Percentiles rank a stretch among this genome's conserved stretches.
Conservation (phyloP, 2,113 vertebrate species). For the Cebus imitator region DNA sequence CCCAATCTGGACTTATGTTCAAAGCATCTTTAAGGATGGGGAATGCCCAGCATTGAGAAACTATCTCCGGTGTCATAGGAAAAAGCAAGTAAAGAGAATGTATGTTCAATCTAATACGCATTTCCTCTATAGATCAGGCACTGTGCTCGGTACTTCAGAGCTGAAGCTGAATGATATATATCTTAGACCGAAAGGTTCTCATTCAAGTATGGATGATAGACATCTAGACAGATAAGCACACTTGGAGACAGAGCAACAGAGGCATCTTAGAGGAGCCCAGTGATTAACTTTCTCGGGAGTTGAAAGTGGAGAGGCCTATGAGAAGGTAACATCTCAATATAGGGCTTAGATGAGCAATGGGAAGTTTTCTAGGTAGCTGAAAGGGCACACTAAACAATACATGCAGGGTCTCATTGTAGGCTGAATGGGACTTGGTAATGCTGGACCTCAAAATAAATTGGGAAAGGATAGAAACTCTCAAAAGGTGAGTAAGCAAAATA, state of each 20-base stretch:
- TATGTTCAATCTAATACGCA: background rate
- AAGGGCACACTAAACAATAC: background rate
- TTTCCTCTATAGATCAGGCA: background rate
- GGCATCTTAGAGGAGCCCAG: background rate
- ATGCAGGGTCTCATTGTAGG: background rate
- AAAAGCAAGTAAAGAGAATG: background rate
- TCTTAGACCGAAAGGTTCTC: background rate
- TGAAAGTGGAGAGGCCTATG: background rate
- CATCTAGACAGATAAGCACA: background rate
- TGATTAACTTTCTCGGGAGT: background rate
- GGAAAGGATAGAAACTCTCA: background rate
- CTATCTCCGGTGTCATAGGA: background rate
- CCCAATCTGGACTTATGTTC: background rate
- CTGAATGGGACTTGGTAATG: background rate
- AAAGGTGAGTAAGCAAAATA: background rate
- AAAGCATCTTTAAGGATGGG: background rate
- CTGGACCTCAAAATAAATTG: background rate
- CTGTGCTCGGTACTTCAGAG: background rate
- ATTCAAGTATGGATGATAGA: background rate
- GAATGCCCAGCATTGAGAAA: background rate
- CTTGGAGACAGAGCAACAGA: background rate
- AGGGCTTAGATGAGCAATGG: background rate
- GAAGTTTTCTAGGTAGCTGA: background rate
- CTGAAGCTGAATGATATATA: background rate
- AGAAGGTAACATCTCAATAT: background rate